These are phyloP conservation scores for Thyatira batis DNA, from an alignment of 2,888 invertebrate species.

Conservation along the genomic window DNA sequence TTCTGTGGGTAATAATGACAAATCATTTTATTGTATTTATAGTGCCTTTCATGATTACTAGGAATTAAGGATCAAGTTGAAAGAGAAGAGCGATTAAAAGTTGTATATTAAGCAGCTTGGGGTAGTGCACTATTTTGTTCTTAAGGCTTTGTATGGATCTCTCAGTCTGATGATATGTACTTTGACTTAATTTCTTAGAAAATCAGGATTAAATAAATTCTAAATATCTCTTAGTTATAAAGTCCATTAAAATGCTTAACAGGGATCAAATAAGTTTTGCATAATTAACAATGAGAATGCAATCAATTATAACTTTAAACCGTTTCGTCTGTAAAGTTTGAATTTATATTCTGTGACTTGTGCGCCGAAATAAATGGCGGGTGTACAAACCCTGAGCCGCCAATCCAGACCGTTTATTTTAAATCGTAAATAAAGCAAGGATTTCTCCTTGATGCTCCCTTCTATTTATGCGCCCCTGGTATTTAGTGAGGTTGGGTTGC, in stretches of 20 bases:
- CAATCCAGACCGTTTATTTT: conserved; percentile 65
- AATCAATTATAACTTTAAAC: background rate
- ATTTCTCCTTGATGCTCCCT: conserved; percentile 52
- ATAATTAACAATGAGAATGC: background rate
- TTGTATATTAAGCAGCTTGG: too few relatives aligned
- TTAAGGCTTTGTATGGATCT: too few relatives aligned
- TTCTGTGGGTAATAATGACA: too few relatives aligned
- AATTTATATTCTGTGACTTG: conserved; percentile 11
- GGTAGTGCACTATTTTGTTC: too few relatives aligned
- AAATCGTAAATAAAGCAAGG: conserved; percentile 64
- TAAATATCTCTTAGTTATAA: background rate
- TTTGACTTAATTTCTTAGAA: too few relatives aligned
- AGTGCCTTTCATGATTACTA: background rate
- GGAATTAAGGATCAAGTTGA: background rate
- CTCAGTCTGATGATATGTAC: too few relatives aligned
- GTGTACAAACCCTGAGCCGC: conserved; percentile 45
- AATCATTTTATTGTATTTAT: background rate
- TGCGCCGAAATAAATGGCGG: conserved; percentile 15
- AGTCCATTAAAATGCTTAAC: background rate
- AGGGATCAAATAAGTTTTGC: too few relatives aligned
- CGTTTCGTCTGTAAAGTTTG: background rate
- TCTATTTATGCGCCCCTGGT: conserved; percentile 13
- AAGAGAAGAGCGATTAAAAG: background rate
- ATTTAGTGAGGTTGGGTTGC: background rate
- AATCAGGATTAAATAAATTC: too few relatives aligned